Percentiles rank a stretch among this genome's conserved stretches.
Conservation (phyloP, 2,888 invertebrate species). For the Phrixothrix hirtus region DNA sequence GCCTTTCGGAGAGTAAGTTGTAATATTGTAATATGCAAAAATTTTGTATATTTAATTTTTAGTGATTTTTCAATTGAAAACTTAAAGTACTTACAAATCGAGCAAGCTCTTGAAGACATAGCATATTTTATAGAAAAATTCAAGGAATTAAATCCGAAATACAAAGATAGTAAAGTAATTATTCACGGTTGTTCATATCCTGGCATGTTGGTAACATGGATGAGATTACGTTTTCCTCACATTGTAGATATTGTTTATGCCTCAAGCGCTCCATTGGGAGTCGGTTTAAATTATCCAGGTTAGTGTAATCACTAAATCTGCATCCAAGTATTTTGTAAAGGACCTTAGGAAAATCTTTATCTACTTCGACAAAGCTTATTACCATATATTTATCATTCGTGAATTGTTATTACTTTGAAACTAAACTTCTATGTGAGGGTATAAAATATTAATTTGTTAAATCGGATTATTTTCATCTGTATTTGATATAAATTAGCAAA, state of each 20-base stretch:
- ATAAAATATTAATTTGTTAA: too few species aligned
- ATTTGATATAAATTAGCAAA: too few species aligned
- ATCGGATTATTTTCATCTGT: too few species aligned
- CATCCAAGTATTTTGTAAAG: too few species aligned
- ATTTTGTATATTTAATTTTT: too few species aligned
- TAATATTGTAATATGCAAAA: too few species aligned
- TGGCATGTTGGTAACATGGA: conserved; percentile 65
- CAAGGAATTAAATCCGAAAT: not conserved
- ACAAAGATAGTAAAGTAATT: conserved; percentile 34
- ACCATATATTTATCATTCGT: too few species aligned
- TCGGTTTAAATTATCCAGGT: conserved; percentile 21
- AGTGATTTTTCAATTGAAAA: conserved; percentile 10
- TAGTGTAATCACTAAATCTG: too few species aligned
- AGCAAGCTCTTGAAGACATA: conserved; percentile 20
- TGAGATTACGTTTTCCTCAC: conserved; percentile 63
- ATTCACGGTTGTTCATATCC: conserved; percentile 66
- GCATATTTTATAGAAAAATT: conserved; percentile 20
- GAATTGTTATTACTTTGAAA: too few species aligned
- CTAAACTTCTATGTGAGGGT: too few species aligned
- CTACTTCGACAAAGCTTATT: too few species aligned
- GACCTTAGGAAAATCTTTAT: too few species aligned
- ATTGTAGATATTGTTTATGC: conserved; percentile 62
- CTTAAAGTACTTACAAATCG: conserved; percentile 11
- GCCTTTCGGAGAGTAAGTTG: conserved; percentile 58
- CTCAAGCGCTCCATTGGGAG: conserved; percentile 60